Conservation (phyloP, 2,113 vertebrate species). For the Falcunculus frontatus region DNA sequence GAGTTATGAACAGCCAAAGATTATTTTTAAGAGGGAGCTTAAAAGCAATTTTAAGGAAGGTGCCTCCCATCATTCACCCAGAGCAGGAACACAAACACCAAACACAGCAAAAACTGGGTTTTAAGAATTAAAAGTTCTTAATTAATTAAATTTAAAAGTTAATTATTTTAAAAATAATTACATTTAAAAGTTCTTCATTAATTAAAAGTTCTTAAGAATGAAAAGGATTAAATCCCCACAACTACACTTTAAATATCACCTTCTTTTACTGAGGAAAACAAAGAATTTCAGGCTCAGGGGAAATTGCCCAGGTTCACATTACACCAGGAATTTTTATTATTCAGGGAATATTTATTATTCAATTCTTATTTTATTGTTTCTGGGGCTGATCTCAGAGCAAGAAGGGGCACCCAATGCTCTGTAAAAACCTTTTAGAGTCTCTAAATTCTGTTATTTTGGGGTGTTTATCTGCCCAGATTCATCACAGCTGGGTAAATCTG, state of each 20-base stretch:
- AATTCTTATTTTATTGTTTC: not conserved
- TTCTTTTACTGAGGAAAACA: not conserved
- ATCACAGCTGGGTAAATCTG: not conserved
- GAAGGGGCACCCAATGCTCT: not conserved
- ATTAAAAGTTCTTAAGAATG: not conserved
- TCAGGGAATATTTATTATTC: not conserved
- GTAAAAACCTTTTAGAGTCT: not conserved
- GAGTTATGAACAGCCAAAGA: not conserved
- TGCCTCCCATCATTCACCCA: not conserved
- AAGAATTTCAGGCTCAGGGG: not conserved
- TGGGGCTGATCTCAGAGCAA: not conserved
- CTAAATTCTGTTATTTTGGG: not conserved
- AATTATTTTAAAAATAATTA: not conserved
- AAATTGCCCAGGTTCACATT: not conserved
- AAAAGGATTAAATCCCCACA: not conserved
- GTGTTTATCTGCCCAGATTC: not conserved
- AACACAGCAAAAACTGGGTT: not conserved
- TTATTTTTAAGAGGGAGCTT: not conserved
- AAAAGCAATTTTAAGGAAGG: not conserved
- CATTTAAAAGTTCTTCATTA: not conserved
- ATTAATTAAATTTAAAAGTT: not conserved
- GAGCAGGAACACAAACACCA: not conserved
- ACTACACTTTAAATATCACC: not conserved
- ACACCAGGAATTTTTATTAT: not conserved
- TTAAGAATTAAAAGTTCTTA: not conserved